Evolutionary conservation across 53 echinoderm and acorn worm genomes (phyloP).

Genomic region (Echinometra lucunter): DNA sequence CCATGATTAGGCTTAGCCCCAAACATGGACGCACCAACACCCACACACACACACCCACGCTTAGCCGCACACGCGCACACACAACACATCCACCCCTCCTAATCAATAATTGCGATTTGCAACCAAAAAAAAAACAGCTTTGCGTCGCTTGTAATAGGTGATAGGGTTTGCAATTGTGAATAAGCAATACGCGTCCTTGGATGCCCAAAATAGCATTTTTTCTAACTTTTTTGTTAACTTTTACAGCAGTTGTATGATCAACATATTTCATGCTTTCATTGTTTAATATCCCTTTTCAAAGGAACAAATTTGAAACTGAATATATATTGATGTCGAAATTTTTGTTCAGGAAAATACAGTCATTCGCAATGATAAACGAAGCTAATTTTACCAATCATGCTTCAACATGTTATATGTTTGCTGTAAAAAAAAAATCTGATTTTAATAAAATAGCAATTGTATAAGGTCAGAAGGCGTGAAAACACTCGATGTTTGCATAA

Average conservation of each 20-base stretch:
- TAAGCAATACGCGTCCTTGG: no score
- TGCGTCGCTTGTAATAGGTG: background rate
- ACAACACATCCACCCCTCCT: background rate
- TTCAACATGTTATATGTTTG: background rate
- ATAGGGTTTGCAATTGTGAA: no score
- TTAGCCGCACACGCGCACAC: background rate
- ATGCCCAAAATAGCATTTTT: no score
- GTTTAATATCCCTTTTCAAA: no score
- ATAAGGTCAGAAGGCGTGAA: constrained; percentile 27
- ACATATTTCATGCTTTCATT: no score
- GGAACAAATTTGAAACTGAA: no score
- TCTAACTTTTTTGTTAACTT: no score
- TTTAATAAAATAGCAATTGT: background rate
- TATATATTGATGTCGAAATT: no score
- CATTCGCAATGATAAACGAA: no score
- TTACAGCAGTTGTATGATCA: no score
- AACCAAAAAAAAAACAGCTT: background rate
- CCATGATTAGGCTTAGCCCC: background rate
- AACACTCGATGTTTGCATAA: constrained; percentile 31
- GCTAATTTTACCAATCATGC: background rate
- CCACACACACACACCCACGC: background rate
- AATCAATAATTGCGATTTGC: no score
- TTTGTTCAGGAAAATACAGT: no score
- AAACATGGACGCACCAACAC: background rate
- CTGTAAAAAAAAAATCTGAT: background rate